These are phyloP conservation scores for Chouioia cunea DNA, from an alignment of 2,888 invertebrate species.

Conservation along the genomic window DNA sequence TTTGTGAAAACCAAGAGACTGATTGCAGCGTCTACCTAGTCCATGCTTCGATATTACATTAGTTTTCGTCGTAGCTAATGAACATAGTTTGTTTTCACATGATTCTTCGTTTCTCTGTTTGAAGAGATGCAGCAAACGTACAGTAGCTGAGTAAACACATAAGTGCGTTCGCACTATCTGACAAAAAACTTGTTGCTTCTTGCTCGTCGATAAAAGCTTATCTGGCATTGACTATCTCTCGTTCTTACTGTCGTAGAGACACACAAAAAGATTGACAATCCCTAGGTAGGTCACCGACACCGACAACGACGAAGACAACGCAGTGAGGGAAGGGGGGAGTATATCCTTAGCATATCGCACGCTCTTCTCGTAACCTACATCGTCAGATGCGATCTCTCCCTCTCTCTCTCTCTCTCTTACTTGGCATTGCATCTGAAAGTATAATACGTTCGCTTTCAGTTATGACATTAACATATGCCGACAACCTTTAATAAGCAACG, in stretches of 20 bases:
- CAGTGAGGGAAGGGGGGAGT: not conserved
- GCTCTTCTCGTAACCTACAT: conserved; percentile 52
- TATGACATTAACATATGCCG: conserved; percentile 58
- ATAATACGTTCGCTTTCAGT: conserved; percentile 53
- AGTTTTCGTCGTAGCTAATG: conserved; percentile 14
- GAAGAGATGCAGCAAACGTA: too few relatives aligned
- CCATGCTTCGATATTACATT: conserved; percentile 14
- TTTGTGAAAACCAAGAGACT: not conserved
- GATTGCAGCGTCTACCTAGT: conserved; percentile 2
- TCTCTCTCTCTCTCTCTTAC: conserved; percentile 5
- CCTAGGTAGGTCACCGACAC: conserved; percentile 13
- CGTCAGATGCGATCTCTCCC: conserved; percentile 48
- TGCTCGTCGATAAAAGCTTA: not conserved
- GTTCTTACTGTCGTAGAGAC: not conserved
- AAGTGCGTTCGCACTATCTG: too few relatives aligned
- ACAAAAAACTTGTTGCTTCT: not conserved
- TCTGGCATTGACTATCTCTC: not conserved
- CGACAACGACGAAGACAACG: not conserved
- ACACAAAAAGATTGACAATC: not conserved
- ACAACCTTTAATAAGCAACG: conserved; percentile 60
- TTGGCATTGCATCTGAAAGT: conserved; percentile 56
- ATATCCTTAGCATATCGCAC: conserved; percentile 33
- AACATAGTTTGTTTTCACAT: conserved; percentile 20
- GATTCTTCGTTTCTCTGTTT: too few relatives aligned
- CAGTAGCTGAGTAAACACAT: too few relatives aligned